Base-by-base conservation (phyloP, 2,113 vertebrate species). In the Carlito syrichta region DNA sequence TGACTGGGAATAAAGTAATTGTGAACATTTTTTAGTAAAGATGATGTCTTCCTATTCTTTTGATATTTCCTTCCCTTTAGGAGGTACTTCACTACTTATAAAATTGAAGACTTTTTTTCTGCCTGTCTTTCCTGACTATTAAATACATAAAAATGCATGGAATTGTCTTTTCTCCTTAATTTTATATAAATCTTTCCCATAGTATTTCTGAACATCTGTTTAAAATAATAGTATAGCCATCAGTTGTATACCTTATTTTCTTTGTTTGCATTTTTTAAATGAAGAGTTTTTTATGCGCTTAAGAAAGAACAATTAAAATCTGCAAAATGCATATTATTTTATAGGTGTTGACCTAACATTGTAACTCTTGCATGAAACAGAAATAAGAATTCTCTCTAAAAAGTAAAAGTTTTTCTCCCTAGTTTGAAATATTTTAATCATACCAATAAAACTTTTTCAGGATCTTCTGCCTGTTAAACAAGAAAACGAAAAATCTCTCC, bases 391-490 rank as follows among this genome's bases (percentile, higher is more conserved):
- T 38, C n/a, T 78, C 23, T 83, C 84, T 86, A 50, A 87, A 89
- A 96, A 74, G 30, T 16, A 58, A 86, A 91, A n/a, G 6, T 4
- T 40, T 52, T 93, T 76, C 81, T 62, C 13, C 30, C 50, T 88
- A 93, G 19, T 95, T 94, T 95, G 78, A 96, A 95, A 95, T 89
- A 71, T 43, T 91, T 74, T 96, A 40, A 96, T 86, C 76, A 89
- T 92, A 69, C 50, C 9, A 87, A 62, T 81, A 95, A 95, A 97
- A 96, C 43, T 87, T 48, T 95, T 97, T 98, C 89, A 99, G 99
- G 97, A 97, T 91, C 69, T 98, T 97, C 96, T 98, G 56, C 91
- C 98, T 84, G 96, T 98, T 94, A 98, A 99, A 83, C 95, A 90
- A 74, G 97, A 99, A 96, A 98, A 97, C 71, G 96, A 97, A 98